Base-by-base conservation (phyloP, 2,888 invertebrate genomes). In the Cynaeus angustus region DNA sequence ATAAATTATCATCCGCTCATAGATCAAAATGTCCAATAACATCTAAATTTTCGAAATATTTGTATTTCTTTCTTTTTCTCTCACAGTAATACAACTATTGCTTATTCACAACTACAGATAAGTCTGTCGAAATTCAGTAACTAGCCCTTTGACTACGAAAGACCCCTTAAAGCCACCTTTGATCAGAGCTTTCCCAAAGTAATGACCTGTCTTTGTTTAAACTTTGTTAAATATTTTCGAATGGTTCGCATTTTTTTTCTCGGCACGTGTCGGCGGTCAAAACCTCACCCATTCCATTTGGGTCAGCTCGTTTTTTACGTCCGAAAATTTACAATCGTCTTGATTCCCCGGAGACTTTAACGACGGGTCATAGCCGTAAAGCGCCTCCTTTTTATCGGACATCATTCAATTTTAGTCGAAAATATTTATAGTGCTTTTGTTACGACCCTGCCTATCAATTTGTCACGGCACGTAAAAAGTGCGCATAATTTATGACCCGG, bases 391-490 rank as follows among this genome's bases (percentile, higher is more conserved):
- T 53, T 53, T 53, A 53, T 37, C 37, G 41, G 41, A 6, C 41
- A 41, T 41, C 41, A 41, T 30, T 52, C 52, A 28, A 52, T 28
- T 52, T 52, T 52, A 52, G 28, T 13, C 12, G 30, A 52, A 26
- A 52, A 52, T 12, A 12, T 52, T 52, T 28, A 30, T 52, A 33
- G 33, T 28, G 50, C 21, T n/a, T 21, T 26, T 28, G 50, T 55
- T 38, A 41, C 55, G 55, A 58, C 16, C 30, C 30, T 45, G 13
- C 12, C 58, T 45, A 58, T 58, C 58, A 30, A 58, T 58, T 58
- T 58, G 58, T 58, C 45, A 43, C 21, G 38, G 12, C 16, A 33
- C 21, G 55, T 55, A 33, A 53, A 33, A 37, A 37, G 9, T 37
- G 21, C 30, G n/a, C 16, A 46, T 50, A 58, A 58, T 58, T 58